phyloP scores from a whole-genome alignment of 2,888 invertebrate species.

The Pycnomerus fuliginosus region DNA sequence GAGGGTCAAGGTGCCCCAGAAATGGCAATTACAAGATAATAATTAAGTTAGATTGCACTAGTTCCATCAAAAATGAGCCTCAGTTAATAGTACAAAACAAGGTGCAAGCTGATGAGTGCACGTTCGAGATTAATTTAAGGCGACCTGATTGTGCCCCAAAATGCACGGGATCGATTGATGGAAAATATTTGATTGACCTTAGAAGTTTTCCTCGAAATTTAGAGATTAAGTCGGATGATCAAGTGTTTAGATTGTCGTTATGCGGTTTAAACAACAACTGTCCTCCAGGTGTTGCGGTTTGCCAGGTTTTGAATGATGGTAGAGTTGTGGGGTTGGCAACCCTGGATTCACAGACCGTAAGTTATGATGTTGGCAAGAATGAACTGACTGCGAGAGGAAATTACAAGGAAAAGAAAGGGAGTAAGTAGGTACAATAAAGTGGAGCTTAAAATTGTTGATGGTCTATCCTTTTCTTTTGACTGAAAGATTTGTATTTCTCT shows the following conservation, averaged over 20 bases:
- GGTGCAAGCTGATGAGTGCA: constrained; percentile 10
- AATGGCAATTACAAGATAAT: too few relatives aligned
- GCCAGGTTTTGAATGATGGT: constrained; percentile 5
- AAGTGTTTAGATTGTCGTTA: constrained; percentile 6
- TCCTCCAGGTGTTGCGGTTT: constrained; percentile 3
- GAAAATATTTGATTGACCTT: constrained; percentile 8
- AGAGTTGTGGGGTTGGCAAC: constrained; percentile 4
- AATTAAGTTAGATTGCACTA: too few relatives aligned
- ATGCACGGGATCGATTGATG: constrained; percentile 8
- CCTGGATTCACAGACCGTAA: constrained; percentile 9
- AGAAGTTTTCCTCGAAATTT: constrained; percentile 8
- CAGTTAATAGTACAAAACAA: too few relatives aligned
- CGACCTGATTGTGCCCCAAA: constrained; percentile 7
- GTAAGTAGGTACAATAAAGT: too few relatives aligned
- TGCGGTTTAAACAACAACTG: constrained; percentile 11
- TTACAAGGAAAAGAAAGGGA: constrained; percentile 5
- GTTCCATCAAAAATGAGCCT: constrained; percentile 3
- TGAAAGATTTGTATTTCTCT: too few relatives aligned
- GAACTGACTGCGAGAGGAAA: constrained; percentile 11
- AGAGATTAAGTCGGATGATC: neutral
- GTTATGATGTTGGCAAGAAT: constrained; percentile 9
- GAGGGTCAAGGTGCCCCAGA: too few relatives aligned
- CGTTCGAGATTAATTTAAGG: constrained; percentile 11
- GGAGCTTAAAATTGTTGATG: too few relatives aligned
- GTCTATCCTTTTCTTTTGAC: too few relatives aligned